Base-by-base conservation (phyloP, 2,888 invertebrate genomes). In the Chirona hameri region DNA sequence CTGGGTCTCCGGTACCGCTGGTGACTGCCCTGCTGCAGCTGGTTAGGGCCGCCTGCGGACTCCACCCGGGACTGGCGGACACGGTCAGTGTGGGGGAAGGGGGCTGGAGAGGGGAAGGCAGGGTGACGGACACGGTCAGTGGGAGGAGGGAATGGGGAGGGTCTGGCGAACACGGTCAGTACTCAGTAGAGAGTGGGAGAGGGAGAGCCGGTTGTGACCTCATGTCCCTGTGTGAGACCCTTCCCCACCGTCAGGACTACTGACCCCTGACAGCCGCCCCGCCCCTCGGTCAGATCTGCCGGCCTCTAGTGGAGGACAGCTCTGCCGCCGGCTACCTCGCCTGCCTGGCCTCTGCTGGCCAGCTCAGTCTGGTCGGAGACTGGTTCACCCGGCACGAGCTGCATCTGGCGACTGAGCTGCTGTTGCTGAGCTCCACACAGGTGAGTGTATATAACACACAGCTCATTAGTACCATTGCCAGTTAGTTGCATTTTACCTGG, bases 331-430 rank as follows among this genome's bases (percentile, higher is more conserved):
- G 3, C 39, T 76, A 76, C 76, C 39, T 76, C 39, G 0, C 21
- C 3, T 0, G 39, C 10, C 39, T 76, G 76, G 83, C 87, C 21
- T 85, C 85, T n/a, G 57, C 82, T 10, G 82, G 84, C 18, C 83
- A 83, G 65, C 81, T 79, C 18, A 24, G 81, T 14, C 69, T 85
- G 46, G 83, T 85, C n/a, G 81, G 81, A 80, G 86, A 86, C 85
- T 86, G 86, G 85, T 88, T 88, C 85, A 86, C 86, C 24, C 86
- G 86, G 82, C 87, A 86, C 86, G 88, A 88, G 84, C 86, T 87
- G 69, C 83, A 86, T 12, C 85, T 88, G 7, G 86, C 86, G 79
- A 87, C 86, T 84, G 86, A 86, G 76, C 83, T 87, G 55, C 76
- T 88, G 24, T 86, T 86, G 81, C 82, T 87, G 81, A 85, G 85